Base-by-base conservation (phyloP, 2,113 vertebrate species). In the Sapajus apella region DNA sequence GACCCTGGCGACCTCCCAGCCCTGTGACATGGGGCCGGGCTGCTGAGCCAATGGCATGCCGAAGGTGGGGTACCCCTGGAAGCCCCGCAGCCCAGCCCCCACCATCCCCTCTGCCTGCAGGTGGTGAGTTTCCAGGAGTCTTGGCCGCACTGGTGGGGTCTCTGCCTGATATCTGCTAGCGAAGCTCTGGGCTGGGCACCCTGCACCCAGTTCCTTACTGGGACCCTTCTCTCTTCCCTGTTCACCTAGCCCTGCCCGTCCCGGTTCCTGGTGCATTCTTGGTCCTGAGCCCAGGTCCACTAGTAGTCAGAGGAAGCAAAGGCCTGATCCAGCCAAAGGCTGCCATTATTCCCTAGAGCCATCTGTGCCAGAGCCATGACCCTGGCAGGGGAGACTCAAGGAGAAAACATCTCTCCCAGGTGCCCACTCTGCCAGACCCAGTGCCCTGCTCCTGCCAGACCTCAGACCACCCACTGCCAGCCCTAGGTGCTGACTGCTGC, bases 391-490 rank as follows among this genome's bases (percentile, higher is more conserved):
- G 21, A 27, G 13, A 30, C n/a, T 27, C 20, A 4, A 30, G 79
- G 27, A 32, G 64, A 6, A 30, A 5, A 35, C 1, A 8, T 11
- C 21, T 56, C 25, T 87, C 55, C 68, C 18, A 25, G 75, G 45
- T 0, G 0, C 5, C 94, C 61, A 20, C 73, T 50, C 17, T 20
- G 21, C 52, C 32, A 30, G 3, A 2, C 7, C 5, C 25, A 0
- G 27, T 14, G 11, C 23, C 6, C 32, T 14, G 83, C 64, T 32
- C 21, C 40, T 4, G 17, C 6, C 21, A 0, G 4, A 43, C 45
- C 50, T 45, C 87, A 20, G 10, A 4, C 21, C 0, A 0, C 37
- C 32, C 2, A 0, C 27, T 35, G 37, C 50, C 12, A 12, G 23
- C 40, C 21, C 68, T 10, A 8, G n/a, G 77, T 6, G 3, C 37